These are phyloP conservation scores for Cyprinodon variegatus DNA, from an alignment of 2,113 vertebrate species.

Conservation along the genomic window DNA sequence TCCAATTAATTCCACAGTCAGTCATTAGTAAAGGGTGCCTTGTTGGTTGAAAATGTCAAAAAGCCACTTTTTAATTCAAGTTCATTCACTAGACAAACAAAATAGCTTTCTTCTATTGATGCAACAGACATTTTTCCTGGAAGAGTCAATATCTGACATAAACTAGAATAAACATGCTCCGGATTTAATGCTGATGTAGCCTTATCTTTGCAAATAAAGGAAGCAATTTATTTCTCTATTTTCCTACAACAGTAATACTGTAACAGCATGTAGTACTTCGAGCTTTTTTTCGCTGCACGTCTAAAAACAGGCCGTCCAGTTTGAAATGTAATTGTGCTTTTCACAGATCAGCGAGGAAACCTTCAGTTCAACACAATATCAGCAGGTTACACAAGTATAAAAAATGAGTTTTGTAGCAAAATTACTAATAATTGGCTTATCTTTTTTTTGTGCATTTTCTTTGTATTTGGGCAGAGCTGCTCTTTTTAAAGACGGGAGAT, in stretches of 20 bases:
- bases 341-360: constrained; percentile 4
- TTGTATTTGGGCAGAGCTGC: constrained; percentile 8
- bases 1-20: background rate
- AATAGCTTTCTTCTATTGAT: constrained; percentile 5
- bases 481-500: constrained; percentile 5
- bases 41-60: background rate
- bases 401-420: background rate
- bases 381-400: background rate
- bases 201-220: background rate
- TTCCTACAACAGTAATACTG: constrained; percentile 1
- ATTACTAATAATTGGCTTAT: background rate
- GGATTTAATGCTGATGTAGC: background rate
- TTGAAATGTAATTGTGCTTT: constrained; percentile 1
- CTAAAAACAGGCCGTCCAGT: background rate
- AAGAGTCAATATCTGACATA: constrained; percentile 16
- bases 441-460: background rate
- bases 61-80: background rate
- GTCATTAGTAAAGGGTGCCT: background rate
- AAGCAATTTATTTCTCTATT: background rate
- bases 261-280: constrained; percentile 1
- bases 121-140: constrained; percentile 1
- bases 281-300: background rate
- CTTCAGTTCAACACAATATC: background rate
- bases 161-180: constrained; percentile 1
- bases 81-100: background rate